These are phyloP conservation scores for Eugnorisma glareosa DNA, from an alignment of 2,888 invertebrate genomes.

Conservation along the genomic window DNA sequence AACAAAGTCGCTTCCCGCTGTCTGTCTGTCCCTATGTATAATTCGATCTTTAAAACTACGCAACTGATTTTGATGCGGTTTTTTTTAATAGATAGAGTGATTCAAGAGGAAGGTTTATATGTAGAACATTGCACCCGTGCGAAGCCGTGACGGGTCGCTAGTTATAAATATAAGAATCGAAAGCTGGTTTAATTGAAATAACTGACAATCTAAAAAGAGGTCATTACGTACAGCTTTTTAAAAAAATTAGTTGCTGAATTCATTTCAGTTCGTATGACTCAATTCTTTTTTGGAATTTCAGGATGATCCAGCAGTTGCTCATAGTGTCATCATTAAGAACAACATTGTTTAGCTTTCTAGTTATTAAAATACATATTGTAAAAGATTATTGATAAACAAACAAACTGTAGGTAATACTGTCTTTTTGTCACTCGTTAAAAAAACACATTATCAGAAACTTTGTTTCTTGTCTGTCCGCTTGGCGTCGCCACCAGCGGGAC, in stretches of 20 bases:
- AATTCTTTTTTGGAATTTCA: background rate
- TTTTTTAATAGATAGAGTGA: no score
- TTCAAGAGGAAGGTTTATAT: no score
- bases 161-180: background rate
- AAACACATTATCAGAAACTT: background rate
- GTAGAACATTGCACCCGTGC: no score
- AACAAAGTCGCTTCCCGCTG: no score
- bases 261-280: background rate
- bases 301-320: background rate
- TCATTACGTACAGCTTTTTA: background rate
- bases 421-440: background rate
- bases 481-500: slow-evolving; percentile 3
- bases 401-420: background rate
- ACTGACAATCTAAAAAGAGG: background rate
- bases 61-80: no score
- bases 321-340: background rate
- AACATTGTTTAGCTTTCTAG: background rate
- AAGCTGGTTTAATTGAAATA: background rate
- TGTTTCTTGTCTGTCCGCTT: background rate
- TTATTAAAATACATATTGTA: background rate
- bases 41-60: no score
- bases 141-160: no score
- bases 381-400: background rate
- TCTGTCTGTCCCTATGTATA: no score
- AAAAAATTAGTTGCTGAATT: background rate